These are phyloP conservation scores for Thera obeliscata DNA, from an alignment of 2,888 invertebrate genomes.

Conservation along the genomic window DNA sequence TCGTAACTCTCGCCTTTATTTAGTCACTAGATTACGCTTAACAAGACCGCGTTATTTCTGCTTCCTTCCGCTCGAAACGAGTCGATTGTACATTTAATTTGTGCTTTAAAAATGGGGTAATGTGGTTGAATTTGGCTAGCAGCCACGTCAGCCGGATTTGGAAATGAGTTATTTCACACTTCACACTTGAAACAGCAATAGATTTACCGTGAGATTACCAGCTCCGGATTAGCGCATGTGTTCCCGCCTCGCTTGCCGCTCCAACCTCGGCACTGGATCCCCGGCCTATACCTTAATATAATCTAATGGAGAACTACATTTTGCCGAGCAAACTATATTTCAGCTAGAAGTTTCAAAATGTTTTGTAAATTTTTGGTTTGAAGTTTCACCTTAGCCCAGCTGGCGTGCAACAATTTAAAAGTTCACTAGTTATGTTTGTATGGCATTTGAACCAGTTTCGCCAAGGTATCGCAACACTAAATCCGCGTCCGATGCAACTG, in stretches of 20 bases:
- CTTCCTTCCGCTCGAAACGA: conserved; percentile 50
- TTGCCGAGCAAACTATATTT: conserved; percentile 17
- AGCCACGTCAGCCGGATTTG: conserved; percentile 42
- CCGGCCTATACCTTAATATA: conserved; percentile 36
- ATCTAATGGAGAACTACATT: conserved; percentile 23
- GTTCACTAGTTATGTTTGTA: conserved; percentile 23
- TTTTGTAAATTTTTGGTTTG: conserved; percentile 18
- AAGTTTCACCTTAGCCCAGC: conserved; percentile 14
- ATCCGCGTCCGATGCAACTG: conserved; percentile 65
- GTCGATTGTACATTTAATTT: conserved; percentile 49
- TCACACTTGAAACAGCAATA: conserved; percentile 66
- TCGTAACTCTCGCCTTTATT: conserved; percentile 71
- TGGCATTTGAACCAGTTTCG: conserved; percentile 35
- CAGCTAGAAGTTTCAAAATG: conserved; percentile 4
- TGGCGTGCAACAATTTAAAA: conserved; percentile 18
- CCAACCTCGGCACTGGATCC: conserved; percentile 48
- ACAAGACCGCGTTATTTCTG: conserved; percentile 53
- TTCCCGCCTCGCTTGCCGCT: conserved; percentile 38
- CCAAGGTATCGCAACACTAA: conserved; percentile 43
- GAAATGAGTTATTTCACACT: conserved; percentile 61
- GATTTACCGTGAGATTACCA: conserved; percentile 67
- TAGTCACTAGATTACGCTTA: conserved; percentile 67
- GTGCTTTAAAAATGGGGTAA: conserved; percentile 44
- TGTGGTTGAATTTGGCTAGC: conserved; percentile 46
- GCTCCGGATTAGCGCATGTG: conserved; percentile 57